Conservation (phyloP, 2,113 vertebrate species). For the Scomber japonicus region DNA sequence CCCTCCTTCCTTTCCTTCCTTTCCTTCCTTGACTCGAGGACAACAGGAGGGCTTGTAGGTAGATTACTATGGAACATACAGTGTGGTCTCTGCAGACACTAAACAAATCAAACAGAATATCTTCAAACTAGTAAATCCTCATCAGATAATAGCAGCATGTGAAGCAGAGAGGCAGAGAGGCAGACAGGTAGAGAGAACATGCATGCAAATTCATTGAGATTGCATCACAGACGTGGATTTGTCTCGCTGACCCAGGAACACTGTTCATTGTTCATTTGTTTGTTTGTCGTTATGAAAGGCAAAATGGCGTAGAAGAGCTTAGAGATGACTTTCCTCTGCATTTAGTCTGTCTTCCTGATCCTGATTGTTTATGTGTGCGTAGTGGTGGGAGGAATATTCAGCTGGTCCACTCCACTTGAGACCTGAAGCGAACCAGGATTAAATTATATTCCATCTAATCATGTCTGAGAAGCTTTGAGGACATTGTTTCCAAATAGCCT, state of each 20-base stretch:
- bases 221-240: conserved; percentile 52
- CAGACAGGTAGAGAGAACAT: conserved; percentile 28
- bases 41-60: too few relatives aligned
- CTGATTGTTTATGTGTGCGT: not conserved
- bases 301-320: conserved; percentile 36
- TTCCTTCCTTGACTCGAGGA: too few relatives aligned
- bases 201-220: conserved; percentile 56
- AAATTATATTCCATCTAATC: too few relatives aligned
- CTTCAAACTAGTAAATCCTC: conserved; percentile 6
- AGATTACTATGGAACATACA: not conserved
- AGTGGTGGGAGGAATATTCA: not conserved
- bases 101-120: conserved; percentile 19
- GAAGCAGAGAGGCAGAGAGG: conserved; percentile 11
- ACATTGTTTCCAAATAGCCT: too few relatives aligned
- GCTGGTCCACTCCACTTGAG: not conserved
- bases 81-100: conserved; percentile 1
- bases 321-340: not conserved
- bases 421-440: too few relatives aligned
- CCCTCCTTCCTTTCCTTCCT: too few relatives aligned
- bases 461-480: too few relatives aligned
- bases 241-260: conserved; percentile 35
- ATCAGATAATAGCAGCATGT: conserved; percentile 19
- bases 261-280: conserved; percentile 44
- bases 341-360: not conserved
- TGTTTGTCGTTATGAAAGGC: conserved; percentile 65